Percentiles rank a stretch among this genome's conserved stretches.
Conservation (phyloP, 2,797 vertebrate genomes). For the Enteromius fasciolatus region DNA sequence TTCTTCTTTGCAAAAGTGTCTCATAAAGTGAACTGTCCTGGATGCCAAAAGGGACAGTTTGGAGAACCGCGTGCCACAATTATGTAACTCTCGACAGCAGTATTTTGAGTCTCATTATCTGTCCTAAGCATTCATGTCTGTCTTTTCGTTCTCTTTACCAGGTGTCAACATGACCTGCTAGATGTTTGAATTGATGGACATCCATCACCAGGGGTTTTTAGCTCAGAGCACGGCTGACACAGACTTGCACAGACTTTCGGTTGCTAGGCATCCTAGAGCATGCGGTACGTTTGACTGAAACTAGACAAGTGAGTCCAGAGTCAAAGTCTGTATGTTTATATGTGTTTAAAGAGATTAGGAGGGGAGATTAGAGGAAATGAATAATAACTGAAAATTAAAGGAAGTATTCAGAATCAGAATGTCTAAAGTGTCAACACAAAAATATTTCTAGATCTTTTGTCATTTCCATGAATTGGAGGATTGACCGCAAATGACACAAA, state of each 20-base stretch:
- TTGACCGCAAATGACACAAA: neutral
- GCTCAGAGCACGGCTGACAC: slow-evolving; percentile 46
- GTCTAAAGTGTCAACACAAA: neutral
- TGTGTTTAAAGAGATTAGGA: neutral
- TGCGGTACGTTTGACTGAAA: slow-evolving; percentile 28
- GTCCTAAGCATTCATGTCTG: slow-evolving; percentile 42
- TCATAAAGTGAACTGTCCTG: neutral
- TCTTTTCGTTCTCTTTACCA: slow-evolving; percentile 59
- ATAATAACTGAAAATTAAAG: neutral
- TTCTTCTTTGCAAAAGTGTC: slow-evolving; percentile 3
- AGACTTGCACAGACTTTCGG: slow-evolving; percentile 52
- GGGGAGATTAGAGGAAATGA: neutral
- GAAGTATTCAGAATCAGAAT: neutral
- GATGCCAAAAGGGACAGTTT: slow-evolving; percentile 22
- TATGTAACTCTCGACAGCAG: slow-evolving; percentile 6
- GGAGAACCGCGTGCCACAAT: neutral
- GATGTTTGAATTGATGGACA: slow-evolving; percentile 1
- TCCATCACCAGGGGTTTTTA: slow-evolving; percentile 40
- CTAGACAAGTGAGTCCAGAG: slow-evolving; percentile 39
- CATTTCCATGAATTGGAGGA: neutral
- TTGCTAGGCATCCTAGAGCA: slow-evolving; percentile 55
- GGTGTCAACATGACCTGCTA: slow-evolving; percentile 48
- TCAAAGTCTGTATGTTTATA: slow-evolving; percentile 13
- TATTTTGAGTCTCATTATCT: slow-evolving; percentile 28
- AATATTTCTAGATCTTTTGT: neutral